Evolutionary conservation across 2,888 invertebrate genomes (phyloP), one percentile per base, ranked within the genome.

Genomic region (Pimpla rufipes): DNA sequence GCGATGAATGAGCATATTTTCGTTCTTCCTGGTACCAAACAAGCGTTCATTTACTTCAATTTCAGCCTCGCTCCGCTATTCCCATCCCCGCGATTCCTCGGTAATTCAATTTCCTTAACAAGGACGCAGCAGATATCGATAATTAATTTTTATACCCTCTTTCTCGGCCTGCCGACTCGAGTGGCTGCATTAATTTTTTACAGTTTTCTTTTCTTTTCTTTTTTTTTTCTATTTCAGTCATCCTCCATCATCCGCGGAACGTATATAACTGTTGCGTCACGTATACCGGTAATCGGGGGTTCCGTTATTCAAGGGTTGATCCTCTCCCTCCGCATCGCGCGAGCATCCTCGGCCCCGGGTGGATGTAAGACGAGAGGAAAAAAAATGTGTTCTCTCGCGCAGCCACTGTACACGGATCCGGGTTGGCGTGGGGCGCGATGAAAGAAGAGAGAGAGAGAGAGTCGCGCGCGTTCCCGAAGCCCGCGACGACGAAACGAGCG

Each of bases 301-400:
- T 85, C 77, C 84, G 82, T 88, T 86, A 88, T 89, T 87, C 85
- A 77, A 82, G 84, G 83, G 85, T 87, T 88, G 87, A 88, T 87
- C 85, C 86, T 86, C 86, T 86, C 79, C 85, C 84, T 87, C 84
- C 78, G 85, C 84, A 87, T 86, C 85, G 78, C 88, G 85, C 85
- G 66, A 64, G 55, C n/a, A n/a, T 37, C 37, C 16, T 6, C 4
- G 18, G 3, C 62, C 40, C 47, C 52, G 62, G 50, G 11, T 55
- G 75, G 73, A 73, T 42, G 47, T 67, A 62, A 67, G 62, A 37
- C 55, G 68, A 75, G 73, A 50, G 47, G 7, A 35, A 76, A 68
- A 79, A 76, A 76, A 81, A 75, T 52, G 75, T 80, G 45, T 68
- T 62, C 59, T 18, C 55, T 18, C 1, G 23, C 45, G 47, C 10